These are phyloP conservation scores for Buceros bicornis DNA, from an alignment of 2,797 vertebrate genomes.

Conservation along the genomic window DNA sequence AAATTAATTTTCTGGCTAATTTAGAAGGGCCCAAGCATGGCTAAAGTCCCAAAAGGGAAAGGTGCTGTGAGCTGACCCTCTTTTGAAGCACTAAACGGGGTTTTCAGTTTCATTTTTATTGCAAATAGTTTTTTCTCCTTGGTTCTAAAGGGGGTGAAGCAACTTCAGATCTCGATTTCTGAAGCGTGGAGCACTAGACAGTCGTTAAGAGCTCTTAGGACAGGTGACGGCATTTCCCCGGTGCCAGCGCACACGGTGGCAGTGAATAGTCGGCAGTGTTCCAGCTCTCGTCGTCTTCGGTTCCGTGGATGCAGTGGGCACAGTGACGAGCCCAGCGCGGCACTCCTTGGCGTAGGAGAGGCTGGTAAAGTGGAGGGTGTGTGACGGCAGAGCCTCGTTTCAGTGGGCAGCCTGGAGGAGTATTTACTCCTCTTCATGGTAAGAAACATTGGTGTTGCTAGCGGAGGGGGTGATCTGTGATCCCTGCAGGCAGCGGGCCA, in stretches of 20 bases:
- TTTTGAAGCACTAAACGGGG: not conserved
- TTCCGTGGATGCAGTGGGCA: not conserved
- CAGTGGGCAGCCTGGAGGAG: too few species aligned
- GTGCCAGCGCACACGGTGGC: not conserved
- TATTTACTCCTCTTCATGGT: too few species aligned
- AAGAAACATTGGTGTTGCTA: too few species aligned
- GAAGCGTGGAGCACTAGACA: not conserved
- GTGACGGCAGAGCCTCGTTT: too few species aligned
- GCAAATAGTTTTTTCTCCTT: not conserved
- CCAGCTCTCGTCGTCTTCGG: not conserved
- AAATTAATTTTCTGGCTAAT: not conserved
- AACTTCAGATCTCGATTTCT: not conserved
- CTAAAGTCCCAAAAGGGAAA: not conserved
- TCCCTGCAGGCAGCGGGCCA: too few species aligned
- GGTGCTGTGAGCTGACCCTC: not conserved
- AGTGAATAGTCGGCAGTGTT: not conserved
- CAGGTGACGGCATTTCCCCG: not conserved
- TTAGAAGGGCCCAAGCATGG: not conserved
- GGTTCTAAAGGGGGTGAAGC: not conserved
- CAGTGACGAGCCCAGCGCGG: not conserved
- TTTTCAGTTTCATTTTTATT: not conserved
- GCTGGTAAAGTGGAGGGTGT: not conserved
- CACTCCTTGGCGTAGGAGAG: not conserved
- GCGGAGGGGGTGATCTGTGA: too few species aligned
- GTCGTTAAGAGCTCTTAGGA: not conserved